Base-by-base conservation (phyloP, 2,113 vertebrate genomes). In the Spheniscus mendiculus region DNA sequence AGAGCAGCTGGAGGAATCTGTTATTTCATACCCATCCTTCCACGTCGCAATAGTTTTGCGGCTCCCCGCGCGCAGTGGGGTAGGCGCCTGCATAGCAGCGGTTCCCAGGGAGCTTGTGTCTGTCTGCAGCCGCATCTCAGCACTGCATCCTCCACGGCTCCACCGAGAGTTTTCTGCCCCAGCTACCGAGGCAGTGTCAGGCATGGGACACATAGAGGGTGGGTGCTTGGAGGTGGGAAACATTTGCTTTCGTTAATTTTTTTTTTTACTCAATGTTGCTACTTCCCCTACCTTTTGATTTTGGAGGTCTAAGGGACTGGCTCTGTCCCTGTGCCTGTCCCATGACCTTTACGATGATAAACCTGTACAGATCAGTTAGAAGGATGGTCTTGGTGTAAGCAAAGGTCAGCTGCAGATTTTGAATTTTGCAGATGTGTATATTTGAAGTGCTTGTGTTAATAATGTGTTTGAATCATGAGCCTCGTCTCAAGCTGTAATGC, bases 1-100 rank as follows among this genome's bases (percentile, higher is more conserved):
- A 94, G 91, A 96, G 94, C 91, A 94, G 95, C 91, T 89, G 95
- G 91, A 97, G 80, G 95, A 95, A 91, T 95, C 94, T 95, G 86
- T 87, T 79, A 81, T 85, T 93, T 77, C 93, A 49, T 45, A 78
- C 81, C 77, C 87, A 40, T 69, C 89, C 61, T 76, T 87, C 77
- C 53, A 38, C 38, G 86, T 26, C 5, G 3, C 90, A 11, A 49
- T 19, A 73, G 80, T 30, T 86, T 6, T 45, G 82, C 7, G 1
- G 82, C 73, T 94, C 63, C 76, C 14, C 0, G 29, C 4, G 2
- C 2, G 0, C 3, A 1, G 45, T 12, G 36, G 76, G 76, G 44
- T 30, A 38, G 89, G 58, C 5, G 22, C 74, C 63, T 17, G 21
- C 11, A 7, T 3, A 16, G 88, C 83, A 59, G 81, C 0, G 1